Evolutionary conservation across 1,140 invertebrate species (phyloP).

Genomic region (Macrotrachela quadricornifera): DNA sequence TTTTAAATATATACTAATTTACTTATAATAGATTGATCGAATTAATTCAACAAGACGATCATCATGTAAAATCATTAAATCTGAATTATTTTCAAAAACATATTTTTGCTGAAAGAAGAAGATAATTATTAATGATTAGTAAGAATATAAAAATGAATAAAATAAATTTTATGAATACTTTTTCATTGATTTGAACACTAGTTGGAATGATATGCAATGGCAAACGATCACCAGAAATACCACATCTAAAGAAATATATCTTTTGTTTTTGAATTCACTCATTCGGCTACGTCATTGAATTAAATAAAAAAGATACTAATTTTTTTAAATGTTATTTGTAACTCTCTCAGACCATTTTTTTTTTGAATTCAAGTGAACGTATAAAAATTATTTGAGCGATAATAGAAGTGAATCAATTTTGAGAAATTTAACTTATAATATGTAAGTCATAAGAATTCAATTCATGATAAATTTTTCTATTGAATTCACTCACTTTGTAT

Average conservation of each 20-base stretch:
- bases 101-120: too few relatives aligned
- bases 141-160: too few relatives aligned
- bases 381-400: too few relatives aligned
- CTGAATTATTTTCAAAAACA: background rate
- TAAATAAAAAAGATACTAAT: too few relatives aligned
- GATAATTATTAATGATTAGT: background rate
- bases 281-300: too few relatives aligned
- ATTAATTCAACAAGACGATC: slow-evolving; percentile 1
- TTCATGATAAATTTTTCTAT: background rate
- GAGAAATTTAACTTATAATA: too few relatives aligned
- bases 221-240: slow-evolving; percentile 62
- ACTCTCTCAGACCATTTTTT: too few relatives aligned
- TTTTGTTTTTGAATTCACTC: slow-evolving; percentile 2
- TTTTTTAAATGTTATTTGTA: too few relatives aligned
- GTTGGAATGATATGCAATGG: slow-evolving; percentile 66
- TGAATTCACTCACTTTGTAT: slow-evolving; percentile 57
- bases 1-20: background rate
- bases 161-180: too few relatives aligned
- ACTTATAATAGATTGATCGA: slow-evolving; percentile 3
- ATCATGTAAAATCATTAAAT: background rate
- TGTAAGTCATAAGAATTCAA: too few relatives aligned
- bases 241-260: slow-evolving; percentile 43
- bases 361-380: too few relatives aligned
- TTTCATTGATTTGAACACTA: slow-evolving; percentile 43
- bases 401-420: too few relatives aligned